These are phyloP conservation scores for Prorops nasuta DNA, from an alignment of 1,140 invertebrate genomes.

Conservation along the genomic window DNA sequence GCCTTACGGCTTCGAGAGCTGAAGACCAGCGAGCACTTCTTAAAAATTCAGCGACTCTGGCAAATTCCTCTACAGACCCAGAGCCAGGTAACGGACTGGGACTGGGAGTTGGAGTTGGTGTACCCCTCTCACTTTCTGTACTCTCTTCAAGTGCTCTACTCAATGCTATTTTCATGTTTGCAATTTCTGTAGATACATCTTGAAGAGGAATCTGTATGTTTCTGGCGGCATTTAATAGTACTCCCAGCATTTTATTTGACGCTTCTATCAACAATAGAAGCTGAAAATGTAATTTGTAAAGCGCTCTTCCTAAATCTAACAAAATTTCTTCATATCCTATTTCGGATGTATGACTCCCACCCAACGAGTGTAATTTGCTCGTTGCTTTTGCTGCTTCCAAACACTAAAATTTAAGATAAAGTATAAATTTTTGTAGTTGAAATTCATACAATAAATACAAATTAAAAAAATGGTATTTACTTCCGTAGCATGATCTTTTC, in stretches of 20 bases:
- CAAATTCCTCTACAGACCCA: slow-evolving; percentile 57
- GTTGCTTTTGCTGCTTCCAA: slow-evolving; percentile 73
- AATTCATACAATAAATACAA: slow-evolving; percentile 5
- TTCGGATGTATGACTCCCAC: slow-evolving; percentile 62
- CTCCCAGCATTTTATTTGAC: slow-evolving; percentile 82
- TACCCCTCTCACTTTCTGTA: slow-evolving; percentile 61
- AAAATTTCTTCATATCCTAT: slow-evolving; percentile 63
- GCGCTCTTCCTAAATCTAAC: slow-evolving; percentile 74
- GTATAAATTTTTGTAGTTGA: slow-evolving; percentile 6
- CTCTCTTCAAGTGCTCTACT: slow-evolving; percentile 58
- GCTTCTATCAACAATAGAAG: slow-evolving; percentile 86
- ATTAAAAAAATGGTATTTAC: slow-evolving; percentile 53
- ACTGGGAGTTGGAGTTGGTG: slow-evolving; percentile 58
- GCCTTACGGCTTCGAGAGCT: slow-evolving; percentile 64
- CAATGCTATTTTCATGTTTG: slow-evolving; percentile 56
- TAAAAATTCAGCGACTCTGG: slow-evolving; percentile 63
- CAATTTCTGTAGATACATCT: slow-evolving; percentile 61
- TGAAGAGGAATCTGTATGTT: slow-evolving; percentile 57
- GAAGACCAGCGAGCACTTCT: slow-evolving; percentile 65
- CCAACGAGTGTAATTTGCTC: slow-evolving; percentile 70
- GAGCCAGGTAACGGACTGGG: slow-evolving; percentile 47
- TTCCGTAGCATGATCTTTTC: slow-evolving; percentile 86
- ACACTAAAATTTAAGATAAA: slow-evolving; percentile 58
- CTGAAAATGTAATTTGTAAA: slow-evolving; percentile 95
- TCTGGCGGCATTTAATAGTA: slow-evolving; percentile 60